These are phyloP conservation scores for Phataginus tetradactyla DNA, from an alignment of 2,797 vertebrate genomes.

Conservation along the genomic window DNA sequence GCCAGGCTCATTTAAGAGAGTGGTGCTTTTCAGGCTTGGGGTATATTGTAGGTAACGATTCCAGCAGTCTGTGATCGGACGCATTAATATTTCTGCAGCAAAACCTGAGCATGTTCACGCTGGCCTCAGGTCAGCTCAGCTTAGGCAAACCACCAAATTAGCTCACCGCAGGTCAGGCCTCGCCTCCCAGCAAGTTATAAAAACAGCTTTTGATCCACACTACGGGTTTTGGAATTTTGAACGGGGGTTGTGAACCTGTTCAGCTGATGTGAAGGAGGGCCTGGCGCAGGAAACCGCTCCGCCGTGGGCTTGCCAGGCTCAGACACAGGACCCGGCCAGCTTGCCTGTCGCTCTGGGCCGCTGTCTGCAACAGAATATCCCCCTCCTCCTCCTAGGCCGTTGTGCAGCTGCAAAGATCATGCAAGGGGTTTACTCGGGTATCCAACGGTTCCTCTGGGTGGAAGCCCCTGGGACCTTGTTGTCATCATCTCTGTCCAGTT, in stretches of 20 bases:
- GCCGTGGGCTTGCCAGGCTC: too few species aligned
- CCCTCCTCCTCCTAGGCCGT: accelerated
- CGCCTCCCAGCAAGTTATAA: background rate
- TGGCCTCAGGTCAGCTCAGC: background rate
- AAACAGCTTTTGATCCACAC: background rate
- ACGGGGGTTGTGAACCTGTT: too few species aligned
- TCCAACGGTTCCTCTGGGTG: accelerated
- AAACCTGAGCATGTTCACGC: background rate
- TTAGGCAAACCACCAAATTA: background rate
- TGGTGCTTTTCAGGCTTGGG: background rate
- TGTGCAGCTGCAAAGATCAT: background rate
- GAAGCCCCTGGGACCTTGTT: accelerated
- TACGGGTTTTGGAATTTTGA: background rate
- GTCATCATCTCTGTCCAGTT: accelerated
- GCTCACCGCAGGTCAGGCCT: background rate
- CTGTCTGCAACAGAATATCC: background rate
- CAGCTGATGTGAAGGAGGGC: background rate
- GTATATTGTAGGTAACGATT: accelerated
- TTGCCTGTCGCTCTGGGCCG: background rate
- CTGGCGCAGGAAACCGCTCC: too few species aligned
- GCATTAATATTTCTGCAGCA: background rate
- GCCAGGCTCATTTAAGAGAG: background rate
- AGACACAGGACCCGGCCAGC: accelerated
- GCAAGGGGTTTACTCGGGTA: background rate
- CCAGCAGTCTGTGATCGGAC: accelerated